Conservation (phyloP, 92 coral and sea anemone genomes). For the Porites divaricata region DNA sequence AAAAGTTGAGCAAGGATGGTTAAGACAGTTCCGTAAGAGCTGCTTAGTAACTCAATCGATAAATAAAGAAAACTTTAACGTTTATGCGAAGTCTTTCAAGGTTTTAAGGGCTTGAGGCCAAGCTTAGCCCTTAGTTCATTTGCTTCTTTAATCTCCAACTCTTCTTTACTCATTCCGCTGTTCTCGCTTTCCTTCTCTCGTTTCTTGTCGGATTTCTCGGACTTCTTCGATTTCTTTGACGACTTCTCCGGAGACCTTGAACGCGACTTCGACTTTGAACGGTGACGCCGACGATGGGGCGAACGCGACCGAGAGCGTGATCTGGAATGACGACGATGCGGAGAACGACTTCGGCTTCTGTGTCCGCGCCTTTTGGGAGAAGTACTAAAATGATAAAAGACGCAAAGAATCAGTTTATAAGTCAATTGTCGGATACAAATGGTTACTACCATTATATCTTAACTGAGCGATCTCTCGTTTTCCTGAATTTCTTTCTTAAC, state of each 20-base stretch:
- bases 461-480: no score
- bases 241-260: slow-evolving; percentile 91
- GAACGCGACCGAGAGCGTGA: slow-evolving; percentile 95
- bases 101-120: slow-evolving; percentile 92
- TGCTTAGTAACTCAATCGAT: not conserved
- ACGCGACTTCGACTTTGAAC: slow-evolving; percentile 82
- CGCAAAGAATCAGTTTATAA: not conserved
- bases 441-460: no score
- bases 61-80: not conserved
- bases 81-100: slow-evolving; percentile 17
- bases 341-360: slow-evolving; percentile 75
- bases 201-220: slow-evolving; percentile 68
- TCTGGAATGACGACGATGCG: slow-evolving; percentile 90
- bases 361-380: slow-evolving; percentile 75
- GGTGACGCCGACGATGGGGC: slow-evolving; percentile 97
- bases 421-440: not conserved
- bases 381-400: slow-evolving; percentile 33
- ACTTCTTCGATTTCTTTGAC: slow-evolving; percentile 74
- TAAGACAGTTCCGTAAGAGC: no score
- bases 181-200: slow-evolving; percentile 61
- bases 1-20: not conserved
- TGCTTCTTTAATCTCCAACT: slow-evolving; percentile 91
- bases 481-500: no score
- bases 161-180: slow-evolving; percentile 71
- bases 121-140: slow-evolving; percentile 92